These are phyloP conservation scores for Tapirus terrestris DNA, from an alignment of 2,113 vertebrate genomes.

Conservation along the genomic window DNA sequence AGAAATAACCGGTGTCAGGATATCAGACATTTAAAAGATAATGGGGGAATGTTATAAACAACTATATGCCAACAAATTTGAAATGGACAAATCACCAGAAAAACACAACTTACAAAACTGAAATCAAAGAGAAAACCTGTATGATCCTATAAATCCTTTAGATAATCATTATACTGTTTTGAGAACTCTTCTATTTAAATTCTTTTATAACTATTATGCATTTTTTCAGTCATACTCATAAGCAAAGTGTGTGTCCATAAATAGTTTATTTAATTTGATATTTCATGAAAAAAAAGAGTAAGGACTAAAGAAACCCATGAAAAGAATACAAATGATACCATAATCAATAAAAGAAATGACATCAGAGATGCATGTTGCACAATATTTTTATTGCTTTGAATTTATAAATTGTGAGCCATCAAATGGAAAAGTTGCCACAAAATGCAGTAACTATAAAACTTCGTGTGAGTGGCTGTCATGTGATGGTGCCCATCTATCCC, in stretches of 20 bases:
- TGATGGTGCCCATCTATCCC: neutral
- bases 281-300: neutral
- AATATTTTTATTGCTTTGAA: neutral
- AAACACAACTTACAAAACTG: neutral
- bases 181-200: neutral
- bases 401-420: neutral
- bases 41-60: neutral
- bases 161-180: neutral
- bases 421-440: constrained; percentile 40
- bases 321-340: neutral
- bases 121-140: neutral
- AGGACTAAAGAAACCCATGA: neutral
- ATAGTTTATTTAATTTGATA: neutral
- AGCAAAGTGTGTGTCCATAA: neutral
- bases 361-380: neutral
- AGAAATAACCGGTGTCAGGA: neutral
- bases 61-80: neutral
- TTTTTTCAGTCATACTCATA: neutral
- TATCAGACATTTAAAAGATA: neutral
- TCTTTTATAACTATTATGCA: neutral
- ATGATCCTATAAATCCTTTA: neutral
- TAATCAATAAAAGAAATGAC: neutral
- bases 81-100: neutral
- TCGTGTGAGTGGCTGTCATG: neutral
- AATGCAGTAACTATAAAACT: constrained; percentile 18